phyloP scores from a whole-genome alignment of 2,797 vertebrate genomes.

The Nyctalus aviator region DNA sequence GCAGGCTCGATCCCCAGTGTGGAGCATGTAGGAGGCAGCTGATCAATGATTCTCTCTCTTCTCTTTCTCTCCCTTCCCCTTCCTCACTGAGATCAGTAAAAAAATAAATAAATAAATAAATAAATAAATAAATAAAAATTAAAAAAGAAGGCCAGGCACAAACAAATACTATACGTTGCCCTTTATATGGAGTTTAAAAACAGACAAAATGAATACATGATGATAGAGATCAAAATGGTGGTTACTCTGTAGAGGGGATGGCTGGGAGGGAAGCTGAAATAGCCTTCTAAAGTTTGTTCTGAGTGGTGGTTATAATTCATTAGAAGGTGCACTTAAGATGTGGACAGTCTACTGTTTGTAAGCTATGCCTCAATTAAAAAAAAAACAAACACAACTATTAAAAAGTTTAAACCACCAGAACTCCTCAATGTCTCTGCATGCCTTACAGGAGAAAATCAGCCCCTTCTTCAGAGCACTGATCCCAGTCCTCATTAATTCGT shows the following conservation, averaged over 20 bases:
- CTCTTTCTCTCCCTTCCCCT: too few species aligned
- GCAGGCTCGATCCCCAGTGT: too few species aligned
- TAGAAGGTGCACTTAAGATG: not conserved
- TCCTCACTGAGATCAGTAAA: too few species aligned
- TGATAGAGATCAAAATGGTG: not conserved
- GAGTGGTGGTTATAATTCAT: not conserved
- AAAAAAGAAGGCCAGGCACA: not conserved
- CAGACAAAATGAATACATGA: not conserved
- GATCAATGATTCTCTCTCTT: too few species aligned
- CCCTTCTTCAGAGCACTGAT: not conserved
- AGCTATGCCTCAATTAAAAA: not conserved
- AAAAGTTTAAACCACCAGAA: not conserved
- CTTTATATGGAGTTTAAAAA: not conserved
- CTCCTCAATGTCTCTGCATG: not conserved
- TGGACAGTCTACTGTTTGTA: constrained; percentile 2
- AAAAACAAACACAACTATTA: not conserved
- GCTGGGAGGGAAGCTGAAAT: not conserved
- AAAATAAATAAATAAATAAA: too few species aligned
- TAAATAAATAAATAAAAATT: too few species aligned
- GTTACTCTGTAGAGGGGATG: not conserved
- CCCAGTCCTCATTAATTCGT: not conserved
- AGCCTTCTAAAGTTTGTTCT: constrained; percentile 3
- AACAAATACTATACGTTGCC: not conserved
- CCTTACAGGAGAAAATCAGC: not conserved
- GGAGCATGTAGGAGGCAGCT: too few species aligned